phyloP scores from a whole-genome alignment of 1,140 invertebrate genomes.

The Chrysoperla carnea region DNA sequence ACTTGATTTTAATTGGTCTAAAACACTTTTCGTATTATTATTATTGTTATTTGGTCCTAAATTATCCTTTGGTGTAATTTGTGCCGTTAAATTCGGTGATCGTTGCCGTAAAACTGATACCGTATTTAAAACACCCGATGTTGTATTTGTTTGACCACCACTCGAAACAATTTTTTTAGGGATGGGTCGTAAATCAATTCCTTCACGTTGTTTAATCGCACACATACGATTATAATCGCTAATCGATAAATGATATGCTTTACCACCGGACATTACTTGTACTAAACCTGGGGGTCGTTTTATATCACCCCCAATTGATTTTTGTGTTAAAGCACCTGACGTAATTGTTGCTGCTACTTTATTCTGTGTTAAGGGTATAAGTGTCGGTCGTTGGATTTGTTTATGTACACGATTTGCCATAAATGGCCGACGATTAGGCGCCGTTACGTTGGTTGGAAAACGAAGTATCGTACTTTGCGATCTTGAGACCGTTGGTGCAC shows the following conservation, averaged over 20 bases:
- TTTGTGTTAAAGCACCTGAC: background rate
- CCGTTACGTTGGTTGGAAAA: conserved; percentile 9
- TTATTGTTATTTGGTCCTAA: background rate
- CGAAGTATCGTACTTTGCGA: conserved; percentile 6
- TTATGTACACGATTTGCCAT: conserved; percentile 26
- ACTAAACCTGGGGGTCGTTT: conserved; percentile 20
- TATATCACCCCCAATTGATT: background rate
- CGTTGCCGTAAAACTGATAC: conserved; percentile 14
- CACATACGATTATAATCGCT: conserved; percentile 54
- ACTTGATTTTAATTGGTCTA: conserved; percentile 3
- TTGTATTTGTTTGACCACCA: conserved; percentile 8
- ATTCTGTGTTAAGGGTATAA: conserved; percentile 37
- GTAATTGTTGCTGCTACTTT: conserved; percentile 2
- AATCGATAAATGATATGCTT: conserved; percentile 45
- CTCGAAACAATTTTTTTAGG: conserved; percentile 28
- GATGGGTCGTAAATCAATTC: conserved; percentile 25
- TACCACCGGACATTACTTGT: conserved; percentile 42
- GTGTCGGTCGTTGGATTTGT: conserved; percentile 41
- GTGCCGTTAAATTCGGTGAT: background rate
- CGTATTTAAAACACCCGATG: conserved; percentile 3
- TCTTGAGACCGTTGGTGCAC: conserved; percentile 9
- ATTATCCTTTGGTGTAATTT: background rate
- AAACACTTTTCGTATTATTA: background rate
- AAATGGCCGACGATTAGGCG: conserved; percentile 11
- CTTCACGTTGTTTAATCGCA: conserved; percentile 33